Conservation (phyloP, 2,113 vertebrate genomes). For the Oncorhynchus keta region DNA sequence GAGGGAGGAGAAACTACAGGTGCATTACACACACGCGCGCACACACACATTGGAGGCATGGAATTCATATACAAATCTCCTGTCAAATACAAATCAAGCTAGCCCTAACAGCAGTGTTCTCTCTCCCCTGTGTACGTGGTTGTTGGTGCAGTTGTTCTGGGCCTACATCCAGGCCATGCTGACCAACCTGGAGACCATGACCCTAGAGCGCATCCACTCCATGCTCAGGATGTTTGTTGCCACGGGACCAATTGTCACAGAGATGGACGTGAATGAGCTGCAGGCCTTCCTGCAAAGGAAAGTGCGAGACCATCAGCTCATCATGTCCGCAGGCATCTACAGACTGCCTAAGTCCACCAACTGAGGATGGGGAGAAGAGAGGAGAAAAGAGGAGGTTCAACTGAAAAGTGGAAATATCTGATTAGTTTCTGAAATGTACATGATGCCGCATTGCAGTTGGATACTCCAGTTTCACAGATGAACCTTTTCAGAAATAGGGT, state of each 20-base stretch:
- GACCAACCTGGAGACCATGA: conserved; percentile 96
- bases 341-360: conserved; percentile 85
- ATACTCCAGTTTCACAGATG: background rate
- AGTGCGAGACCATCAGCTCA: conserved; percentile 90
- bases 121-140: background rate
- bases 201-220: conserved; percentile 94
- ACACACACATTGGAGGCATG: background rate
- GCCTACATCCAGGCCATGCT: conserved; percentile 98
- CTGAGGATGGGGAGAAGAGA: conserved; percentile 41
- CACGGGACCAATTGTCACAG: conserved; percentile 87
- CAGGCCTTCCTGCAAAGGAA: conserved; percentile 94
- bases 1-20: conserved; percentile 97
- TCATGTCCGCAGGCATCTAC: conserved; percentile 85
- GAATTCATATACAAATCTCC: too few relatives aligned
- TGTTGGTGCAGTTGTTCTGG: conserved; percentile 88
- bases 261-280: conserved; percentile 91
- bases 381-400: background rate
- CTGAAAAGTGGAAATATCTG: background rate
- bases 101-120: background rate
- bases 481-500: too few relatives aligned
- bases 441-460: background rate
- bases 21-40: conserved; percentile 41
- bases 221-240: conserved; percentile 98
- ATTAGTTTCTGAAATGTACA: background rate
- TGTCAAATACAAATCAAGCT: too few relatives aligned